A percentile compares a stretch with the other conserved stretches of the same genome.
Conservation (phyloP, 2,888 invertebrate genomes). For the Byasa hedistus region DNA sequence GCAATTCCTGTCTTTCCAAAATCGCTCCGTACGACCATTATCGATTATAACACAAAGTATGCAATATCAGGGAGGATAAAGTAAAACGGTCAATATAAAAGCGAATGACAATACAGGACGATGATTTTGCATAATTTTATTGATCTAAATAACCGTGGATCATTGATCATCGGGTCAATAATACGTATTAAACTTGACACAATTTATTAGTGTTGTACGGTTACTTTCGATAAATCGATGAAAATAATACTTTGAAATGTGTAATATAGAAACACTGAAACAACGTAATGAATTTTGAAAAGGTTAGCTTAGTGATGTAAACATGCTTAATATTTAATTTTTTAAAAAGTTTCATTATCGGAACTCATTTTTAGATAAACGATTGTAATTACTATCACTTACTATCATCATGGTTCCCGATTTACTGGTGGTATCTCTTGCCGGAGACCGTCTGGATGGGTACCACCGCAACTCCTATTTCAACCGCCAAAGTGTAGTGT, state of each 20-base stretch:
- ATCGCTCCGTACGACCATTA: constrained; percentile 8
- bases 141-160: constrained; percentile 74
- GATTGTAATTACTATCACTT: too few relatives aligned
- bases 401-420: too few relatives aligned
- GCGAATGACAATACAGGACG: constrained; percentile 51
- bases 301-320: too few relatives aligned
- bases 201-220: constrained; percentile 46
- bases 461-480: too few relatives aligned
- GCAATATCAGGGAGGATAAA: constrained; percentile 41
- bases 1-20: constrained; percentile 10
- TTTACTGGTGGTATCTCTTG: too few relatives aligned
- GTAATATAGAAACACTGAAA: too few relatives aligned
- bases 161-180: constrained; percentile 76
- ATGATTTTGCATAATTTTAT: constrained; percentile 79
- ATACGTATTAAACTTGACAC: constrained; percentile 65
- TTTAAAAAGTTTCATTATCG: too few relatives aligned
- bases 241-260: not conserved
- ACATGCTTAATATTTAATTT: too few relatives aligned
- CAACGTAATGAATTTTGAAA: too few relatives aligned
- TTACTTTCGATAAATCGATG: constrained; percentile 24
- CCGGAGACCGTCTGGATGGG: too few relatives aligned
- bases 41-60: constrained; percentile 29
- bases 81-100: constrained; percentile 64
- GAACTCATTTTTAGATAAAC: too few relatives aligned
- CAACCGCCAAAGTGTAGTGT: too few relatives aligned